Base-by-base conservation (phyloP, 2,797 vertebrate species). In the Aeoliscus strigatus region DNA sequence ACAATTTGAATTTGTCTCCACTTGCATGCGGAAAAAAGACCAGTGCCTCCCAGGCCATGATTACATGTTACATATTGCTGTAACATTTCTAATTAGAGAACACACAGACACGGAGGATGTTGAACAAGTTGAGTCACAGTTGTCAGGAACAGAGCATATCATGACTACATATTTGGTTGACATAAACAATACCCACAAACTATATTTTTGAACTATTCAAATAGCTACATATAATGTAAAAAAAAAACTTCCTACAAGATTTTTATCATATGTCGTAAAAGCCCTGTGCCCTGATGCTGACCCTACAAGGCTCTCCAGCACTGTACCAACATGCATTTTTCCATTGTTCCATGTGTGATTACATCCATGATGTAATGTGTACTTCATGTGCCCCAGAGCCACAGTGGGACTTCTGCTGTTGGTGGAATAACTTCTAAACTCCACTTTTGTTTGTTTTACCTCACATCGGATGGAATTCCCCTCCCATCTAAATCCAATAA, bases 401-500 rank as follows among this genome's bases (percentile, higher is more conserved):
- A 53, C 39, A 38, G 36, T 44, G 60, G 29, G 51, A 49, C 63
- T 70, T 65, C 60, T 68, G 60, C 72, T 67, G 60, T 61, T 65
- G 51, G 61, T 58, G 60, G 72, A 81, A 81, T 73, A 54, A 70
- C 65, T 60, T 57, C 33, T 73, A 63, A 75, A 77, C 77, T 81
- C 62, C 57, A 60, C 51, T 72, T 73, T 78, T 72, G 60, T 80
- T 86, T 81, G 51, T 79, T 78, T 77, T 81, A 73, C 71, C 62
- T 70, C 54, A 64, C 59, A 74, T 73, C 12, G 53, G 43, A 78
- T 77, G 79, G 83, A 87, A 87, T 86, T 85, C 79, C 81, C 79
- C 81, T 69, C 51, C 78, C 73, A 84, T 87, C 80, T 81, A 80
- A 86, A 86, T 87, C 81, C 79, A 82, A 83, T 84, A 85, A 88